Conservation (phyloP, 2,797 vertebrate species). For the Cygnus olor region DNA sequence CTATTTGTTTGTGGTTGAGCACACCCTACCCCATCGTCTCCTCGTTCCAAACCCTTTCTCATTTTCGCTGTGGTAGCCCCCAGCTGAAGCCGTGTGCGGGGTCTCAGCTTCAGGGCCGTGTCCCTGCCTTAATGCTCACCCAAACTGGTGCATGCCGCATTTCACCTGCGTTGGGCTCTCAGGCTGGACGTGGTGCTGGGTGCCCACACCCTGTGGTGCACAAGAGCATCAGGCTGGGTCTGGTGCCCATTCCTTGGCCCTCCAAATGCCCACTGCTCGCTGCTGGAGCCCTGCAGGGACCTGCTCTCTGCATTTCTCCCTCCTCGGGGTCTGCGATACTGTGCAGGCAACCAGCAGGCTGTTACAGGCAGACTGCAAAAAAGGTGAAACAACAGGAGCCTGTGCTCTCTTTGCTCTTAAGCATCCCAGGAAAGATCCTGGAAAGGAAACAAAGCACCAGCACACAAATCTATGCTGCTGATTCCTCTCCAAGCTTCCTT, state of each 20-base stretch:
- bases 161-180: not conserved
- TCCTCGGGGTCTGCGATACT: not conserved
- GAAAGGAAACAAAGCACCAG: not conserved
- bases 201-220: not conserved
- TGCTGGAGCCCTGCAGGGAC: not conserved
- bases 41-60: not conserved
- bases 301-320: not conserved
- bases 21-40: not conserved
- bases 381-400: not conserved
- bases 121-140: not conserved
- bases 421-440: not conserved
- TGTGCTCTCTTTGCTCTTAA: not conserved
- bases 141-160: not conserved
- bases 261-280: not conserved
- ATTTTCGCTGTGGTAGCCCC: not conserved
- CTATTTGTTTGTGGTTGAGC: no score
- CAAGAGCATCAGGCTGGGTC: not conserved
- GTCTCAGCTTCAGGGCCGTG: accelerated
- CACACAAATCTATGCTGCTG: not conserved
- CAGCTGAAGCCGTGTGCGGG: not conserved
- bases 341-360: not conserved
- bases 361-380: not conserved
- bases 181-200: not conserved
- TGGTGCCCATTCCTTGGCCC: not conserved
- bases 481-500: slow-evolving; percentile 10